Evolutionary conservation across 2,113 vertebrate species (phyloP), one percentile per base, ranked within the genome.

Genomic region (Neogale vison): DNA sequence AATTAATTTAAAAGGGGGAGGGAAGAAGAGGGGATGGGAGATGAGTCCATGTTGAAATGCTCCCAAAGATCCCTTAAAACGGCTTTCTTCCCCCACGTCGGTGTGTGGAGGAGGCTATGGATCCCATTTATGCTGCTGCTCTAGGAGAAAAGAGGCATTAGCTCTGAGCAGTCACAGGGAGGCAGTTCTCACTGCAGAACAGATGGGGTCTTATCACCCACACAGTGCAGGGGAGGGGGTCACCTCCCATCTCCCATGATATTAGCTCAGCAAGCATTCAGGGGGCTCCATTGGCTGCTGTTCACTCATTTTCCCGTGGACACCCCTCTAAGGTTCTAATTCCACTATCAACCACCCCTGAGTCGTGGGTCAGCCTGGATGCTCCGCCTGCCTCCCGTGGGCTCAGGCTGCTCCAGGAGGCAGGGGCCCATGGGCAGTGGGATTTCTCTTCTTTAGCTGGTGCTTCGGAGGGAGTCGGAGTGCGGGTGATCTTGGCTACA

Each of bases 1-100:
- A 94, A 93, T 87, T 77, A 71, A 81, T 76, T 76, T 21, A 57
- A 95, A 86, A 84, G 72, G 57, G 39, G 61, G 67, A 72, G 57
- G 50, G 15, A 20, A n/a, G 9, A 2, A 34, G 23, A 72, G 67
- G 80, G 7, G 23, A 74, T 11, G 12, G 34, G 72, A 14, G 55
- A 31, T 5, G 36, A 7, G 7, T 72, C 20, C 52, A 90, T 57
- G 52, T 55, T 50, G 45, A 88, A 94, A 88, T 50, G 59, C 14
- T 94, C 90, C 69, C 59, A 29, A 50, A 61, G 52, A 88, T n/a
- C 80, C 26, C 72, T 61, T 31, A 45, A 1, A 29, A 20, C 15
- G 10, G 8, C 12, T 24, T 74, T 82, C 57, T 74, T 80, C 34
- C 29, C 29, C 11, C 17, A 29, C 7, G 26, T 65, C 15, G 7